phyloP scores from a whole-genome alignment of 2,113 vertebrate species.

The Oceanodroma tethys region DNA sequence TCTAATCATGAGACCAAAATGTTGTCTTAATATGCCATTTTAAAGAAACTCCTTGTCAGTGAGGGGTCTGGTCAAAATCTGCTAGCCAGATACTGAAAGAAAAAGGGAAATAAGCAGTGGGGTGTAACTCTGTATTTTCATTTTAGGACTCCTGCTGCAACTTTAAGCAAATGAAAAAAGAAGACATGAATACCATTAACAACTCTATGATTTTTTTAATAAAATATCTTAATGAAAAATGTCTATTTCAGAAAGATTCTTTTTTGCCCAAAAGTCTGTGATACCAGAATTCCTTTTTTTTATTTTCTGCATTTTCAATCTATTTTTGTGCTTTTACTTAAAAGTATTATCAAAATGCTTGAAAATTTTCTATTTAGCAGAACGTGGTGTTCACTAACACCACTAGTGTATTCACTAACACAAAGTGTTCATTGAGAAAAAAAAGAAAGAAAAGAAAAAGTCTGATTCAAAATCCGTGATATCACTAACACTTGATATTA shows the following conservation, averaged over 20 bases:
- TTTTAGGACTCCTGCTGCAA: not conserved
- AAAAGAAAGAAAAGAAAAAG: not conserved
- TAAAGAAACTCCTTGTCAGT: not conserved
- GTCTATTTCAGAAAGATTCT: not conserved
- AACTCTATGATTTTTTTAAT: not conserved
- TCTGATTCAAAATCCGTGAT: not conserved
- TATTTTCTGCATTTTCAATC: not conserved
- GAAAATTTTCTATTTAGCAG: not conserved
- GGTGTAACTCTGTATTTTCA: not conserved
- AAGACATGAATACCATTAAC: not conserved
- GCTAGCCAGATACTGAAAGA: not conserved
- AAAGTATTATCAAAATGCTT: not conserved
- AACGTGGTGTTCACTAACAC: not conserved
- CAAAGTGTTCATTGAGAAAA: not conserved
- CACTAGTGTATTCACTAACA: accelerated
- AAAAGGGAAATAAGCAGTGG: not conserved
- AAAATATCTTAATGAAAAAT: not conserved
- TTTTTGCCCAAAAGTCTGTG: not conserved
- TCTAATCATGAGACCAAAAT: not conserved
- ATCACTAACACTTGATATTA: not conserved
- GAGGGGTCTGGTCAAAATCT: not conserved
- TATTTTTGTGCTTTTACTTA: not conserved
- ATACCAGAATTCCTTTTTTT: not conserved
- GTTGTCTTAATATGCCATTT: not conserved
- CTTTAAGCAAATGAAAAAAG: not conserved